phyloP scores from a whole-genome alignment of 1,140 invertebrate genomes.

The Zaprionus inermis region DNA sequence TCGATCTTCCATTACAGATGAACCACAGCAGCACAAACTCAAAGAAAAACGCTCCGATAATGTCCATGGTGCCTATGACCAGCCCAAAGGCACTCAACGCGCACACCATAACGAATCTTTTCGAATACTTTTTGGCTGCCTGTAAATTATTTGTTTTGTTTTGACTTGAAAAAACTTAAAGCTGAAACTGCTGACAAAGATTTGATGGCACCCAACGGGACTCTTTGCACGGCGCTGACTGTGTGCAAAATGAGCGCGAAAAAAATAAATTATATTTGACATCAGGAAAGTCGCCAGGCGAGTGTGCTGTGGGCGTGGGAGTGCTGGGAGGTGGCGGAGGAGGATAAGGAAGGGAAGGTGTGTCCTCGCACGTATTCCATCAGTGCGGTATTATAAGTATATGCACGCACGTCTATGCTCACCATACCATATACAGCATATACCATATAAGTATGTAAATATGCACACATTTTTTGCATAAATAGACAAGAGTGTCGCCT shows the following conservation, averaged over 20 bases:
- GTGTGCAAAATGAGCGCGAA: constrained; percentile 70
- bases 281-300: constrained; percentile 49
- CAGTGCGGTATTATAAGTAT: constrained; percentile 66
- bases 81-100: constrained; percentile 59
- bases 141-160: constrained; percentile 1
- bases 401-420: constrained; percentile 19
- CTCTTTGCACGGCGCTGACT: constrained; percentile 26
- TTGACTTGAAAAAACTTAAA: constrained; percentile 51
- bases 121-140: neutral
- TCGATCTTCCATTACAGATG: constrained; percentile 14
- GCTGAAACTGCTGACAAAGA: constrained; percentile 59
- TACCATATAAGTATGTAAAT: constrained; percentile 39
- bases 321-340: constrained; percentile 27
- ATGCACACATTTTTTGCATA: constrained; percentile 62
- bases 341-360: too few relatives aligned
- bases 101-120: constrained; percentile 36
- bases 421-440: neutral
- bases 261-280: constrained; percentile 80
- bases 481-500: constrained; percentile 65
- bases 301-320: constrained; percentile 19
- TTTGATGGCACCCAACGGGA: constrained; percentile 56
- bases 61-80: constrained; percentile 68
- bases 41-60: constrained; percentile 58
- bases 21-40: constrained; percentile 60
- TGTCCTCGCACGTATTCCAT: constrained; percentile 75